Conservation (phyloP, 2,888 invertebrate species). For the Mesorhabditis spiculigera region DNA sequence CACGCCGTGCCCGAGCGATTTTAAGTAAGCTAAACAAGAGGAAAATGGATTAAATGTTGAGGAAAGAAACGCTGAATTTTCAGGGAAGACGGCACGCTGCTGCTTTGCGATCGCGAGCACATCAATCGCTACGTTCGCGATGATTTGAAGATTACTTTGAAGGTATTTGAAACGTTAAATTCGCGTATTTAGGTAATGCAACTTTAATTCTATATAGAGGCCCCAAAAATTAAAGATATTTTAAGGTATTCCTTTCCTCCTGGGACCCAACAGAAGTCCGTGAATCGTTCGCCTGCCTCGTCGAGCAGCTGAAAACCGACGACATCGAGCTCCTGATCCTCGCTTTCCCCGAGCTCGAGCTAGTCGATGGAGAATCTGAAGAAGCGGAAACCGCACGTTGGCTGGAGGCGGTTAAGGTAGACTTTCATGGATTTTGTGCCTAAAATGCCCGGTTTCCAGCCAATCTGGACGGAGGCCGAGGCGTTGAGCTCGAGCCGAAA, state of each 20-base stretch:
- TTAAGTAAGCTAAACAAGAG: conserved; percentile 26
- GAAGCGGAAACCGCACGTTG: conserved; percentile 32
- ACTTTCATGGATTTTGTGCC: not conserved
- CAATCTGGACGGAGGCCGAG: conserved; percentile 36
- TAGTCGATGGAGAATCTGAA: conserved; percentile 40
- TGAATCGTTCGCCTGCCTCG: conserved; percentile 36
- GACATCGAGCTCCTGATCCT: conserved; percentile 51
- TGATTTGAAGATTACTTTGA: conserved; percentile 57
- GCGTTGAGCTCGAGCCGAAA: conserved; percentile 40
- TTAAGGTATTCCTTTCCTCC: conserved; percentile 34
- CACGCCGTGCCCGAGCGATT: conserved; percentile 36
- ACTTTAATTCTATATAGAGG: not conserved
- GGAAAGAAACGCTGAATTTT: no score
- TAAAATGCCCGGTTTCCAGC: conserved; percentile 15
- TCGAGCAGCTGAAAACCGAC: conserved; percentile 46
- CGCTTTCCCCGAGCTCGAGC: conserved; percentile 44
- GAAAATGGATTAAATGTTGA: no score
- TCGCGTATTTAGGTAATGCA: not conserved
- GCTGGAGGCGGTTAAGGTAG: conserved; percentile 17
- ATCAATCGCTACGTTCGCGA: conserved; percentile 52
- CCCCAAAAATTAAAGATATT: not conserved
- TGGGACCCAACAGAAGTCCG: conserved; percentile 40
- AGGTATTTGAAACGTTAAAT: conserved; percentile 18
- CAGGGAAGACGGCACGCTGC: conserved; percentile 48
- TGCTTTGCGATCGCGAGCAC: conserved; percentile 48